phyloP scores from a whole-genome alignment of 2,888 invertebrate species.

The Augiades crinisus region DNA sequence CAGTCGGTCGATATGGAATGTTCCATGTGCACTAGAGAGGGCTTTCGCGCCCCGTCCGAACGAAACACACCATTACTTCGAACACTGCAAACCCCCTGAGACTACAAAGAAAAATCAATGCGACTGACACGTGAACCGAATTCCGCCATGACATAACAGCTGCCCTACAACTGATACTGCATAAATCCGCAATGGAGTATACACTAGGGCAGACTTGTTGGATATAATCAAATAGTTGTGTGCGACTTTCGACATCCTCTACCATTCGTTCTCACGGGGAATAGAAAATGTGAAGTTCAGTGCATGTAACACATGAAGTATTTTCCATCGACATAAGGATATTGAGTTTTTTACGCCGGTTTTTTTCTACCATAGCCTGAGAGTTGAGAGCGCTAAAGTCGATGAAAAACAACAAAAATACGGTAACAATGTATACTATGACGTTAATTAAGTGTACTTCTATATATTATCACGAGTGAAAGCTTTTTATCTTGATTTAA shows the following conservation, averaged over 20 bases:
- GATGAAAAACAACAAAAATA: too few species aligned
- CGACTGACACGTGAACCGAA: slow-evolving; percentile 23
- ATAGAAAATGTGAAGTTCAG: too few species aligned
- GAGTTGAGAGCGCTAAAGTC: too few species aligned
- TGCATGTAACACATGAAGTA: too few species aligned
- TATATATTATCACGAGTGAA: too few species aligned
- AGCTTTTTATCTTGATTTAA: too few species aligned
- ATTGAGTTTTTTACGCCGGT: too few species aligned
- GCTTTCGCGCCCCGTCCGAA: slow-evolving; percentile 11
- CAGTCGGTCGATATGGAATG: slow-evolving; percentile 20
- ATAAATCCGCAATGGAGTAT: slow-evolving; percentile 21
- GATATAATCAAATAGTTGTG: background rate
- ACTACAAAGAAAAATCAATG: slow-evolving; percentile 25
- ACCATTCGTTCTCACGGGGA: too few species aligned
- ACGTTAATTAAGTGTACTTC: too few species aligned
- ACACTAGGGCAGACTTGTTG: background rate
- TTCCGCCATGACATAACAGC: slow-evolving; percentile 23
- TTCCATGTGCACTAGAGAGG: slow-evolving; percentile 1
- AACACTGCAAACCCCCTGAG: slow-evolving; percentile 15
- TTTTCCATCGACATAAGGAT: too few species aligned
- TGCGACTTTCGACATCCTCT: background rate
- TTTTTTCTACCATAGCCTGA: too few species aligned
- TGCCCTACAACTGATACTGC: slow-evolving; percentile 19
- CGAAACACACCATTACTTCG: slow-evolving; percentile 19
- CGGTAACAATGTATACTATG: too few species aligned